Evolutionary conservation across 2,888 invertebrate species (phyloP).

Genomic region (Acanthopleura granulata): DNA sequence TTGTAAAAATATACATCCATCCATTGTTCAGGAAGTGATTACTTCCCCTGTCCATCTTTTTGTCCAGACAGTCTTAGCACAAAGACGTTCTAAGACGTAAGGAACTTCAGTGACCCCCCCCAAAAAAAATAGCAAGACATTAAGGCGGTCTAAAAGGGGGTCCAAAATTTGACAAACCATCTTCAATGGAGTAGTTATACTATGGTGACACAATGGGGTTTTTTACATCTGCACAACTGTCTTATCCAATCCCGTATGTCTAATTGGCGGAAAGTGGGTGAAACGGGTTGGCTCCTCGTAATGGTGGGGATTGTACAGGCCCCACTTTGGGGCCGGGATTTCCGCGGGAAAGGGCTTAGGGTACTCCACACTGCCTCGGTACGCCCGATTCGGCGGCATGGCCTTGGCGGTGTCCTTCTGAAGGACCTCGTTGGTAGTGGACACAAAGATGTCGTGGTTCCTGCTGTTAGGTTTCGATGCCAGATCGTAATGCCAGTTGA

Average conservation of each 20-base stretch:
- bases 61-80: no score
- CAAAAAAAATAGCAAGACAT: no score
- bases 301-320: constrained; percentile 61
- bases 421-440: constrained; percentile 58
- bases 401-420: constrained; percentile 53
- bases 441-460: constrained; percentile 50
- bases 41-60: no score
- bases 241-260: constrained; percentile 45
- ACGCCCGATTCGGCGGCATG: constrained; percentile 57
- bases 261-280: constrained; percentile 72
- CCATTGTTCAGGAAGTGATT: no score
- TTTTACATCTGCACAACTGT: no score
- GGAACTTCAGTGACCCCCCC: no score
- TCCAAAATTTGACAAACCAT: no score
- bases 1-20: no score
- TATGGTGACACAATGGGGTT: no score
- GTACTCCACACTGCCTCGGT: constrained; percentile 45
- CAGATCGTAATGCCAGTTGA: constrained; percentile 59
- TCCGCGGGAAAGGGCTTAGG: constrained; percentile 57
- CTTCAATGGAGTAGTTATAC: no score
- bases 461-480: constrained; percentile 61
- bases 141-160: no score
- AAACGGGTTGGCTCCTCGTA: constrained; percentile 62
- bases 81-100: no score
- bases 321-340: constrained; percentile 64